A percentile compares a stretch with the other conserved stretches of the same genome.
phyloP scores from a whole-genome alignment of 2,797 vertebrate genomes.

The Gymnopithys bicolor region DNA sequence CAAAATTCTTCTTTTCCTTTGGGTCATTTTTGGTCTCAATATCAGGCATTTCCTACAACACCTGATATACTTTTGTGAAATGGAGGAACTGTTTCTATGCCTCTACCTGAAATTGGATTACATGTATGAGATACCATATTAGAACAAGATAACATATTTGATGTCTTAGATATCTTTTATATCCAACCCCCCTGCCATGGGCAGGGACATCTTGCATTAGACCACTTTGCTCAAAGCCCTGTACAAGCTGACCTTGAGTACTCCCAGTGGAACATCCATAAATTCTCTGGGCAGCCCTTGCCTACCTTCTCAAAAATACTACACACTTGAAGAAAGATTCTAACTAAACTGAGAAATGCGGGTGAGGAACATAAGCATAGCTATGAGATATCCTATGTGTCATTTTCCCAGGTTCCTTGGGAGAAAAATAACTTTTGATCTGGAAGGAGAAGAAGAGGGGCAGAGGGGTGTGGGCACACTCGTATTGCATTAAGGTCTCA shows the following conservation, averaged over 20 bases:
- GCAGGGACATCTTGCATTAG: neutral
- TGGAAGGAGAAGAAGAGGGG: neutral
- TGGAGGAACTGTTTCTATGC: neutral
- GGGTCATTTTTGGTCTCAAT: neutral
- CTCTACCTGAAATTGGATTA: neutral
- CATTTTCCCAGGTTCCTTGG: neutral
- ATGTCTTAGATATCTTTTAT: neutral
- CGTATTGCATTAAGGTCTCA: neutral
- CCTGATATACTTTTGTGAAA: neutral
- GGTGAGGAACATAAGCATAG: neutral
- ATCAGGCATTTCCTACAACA: neutral
- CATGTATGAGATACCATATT: neutral
- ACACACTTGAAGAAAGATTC: neutral
- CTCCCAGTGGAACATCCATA: neutral
- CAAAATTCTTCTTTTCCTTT: neutral
- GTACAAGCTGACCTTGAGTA: neutral
- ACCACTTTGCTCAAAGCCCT: neutral
- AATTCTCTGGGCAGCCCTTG: neutral
- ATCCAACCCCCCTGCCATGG: fast-evolving
- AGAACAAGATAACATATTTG: neutral
- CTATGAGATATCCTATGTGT: fast-evolving
- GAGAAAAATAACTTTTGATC: neutral
- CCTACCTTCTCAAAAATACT: neutral
- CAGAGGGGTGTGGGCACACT: neutral
- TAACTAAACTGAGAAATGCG: neutral